Base-by-base conservation (phyloP, 1,140 invertebrate genomes). In the Saxidomus purpurata region DNA sequence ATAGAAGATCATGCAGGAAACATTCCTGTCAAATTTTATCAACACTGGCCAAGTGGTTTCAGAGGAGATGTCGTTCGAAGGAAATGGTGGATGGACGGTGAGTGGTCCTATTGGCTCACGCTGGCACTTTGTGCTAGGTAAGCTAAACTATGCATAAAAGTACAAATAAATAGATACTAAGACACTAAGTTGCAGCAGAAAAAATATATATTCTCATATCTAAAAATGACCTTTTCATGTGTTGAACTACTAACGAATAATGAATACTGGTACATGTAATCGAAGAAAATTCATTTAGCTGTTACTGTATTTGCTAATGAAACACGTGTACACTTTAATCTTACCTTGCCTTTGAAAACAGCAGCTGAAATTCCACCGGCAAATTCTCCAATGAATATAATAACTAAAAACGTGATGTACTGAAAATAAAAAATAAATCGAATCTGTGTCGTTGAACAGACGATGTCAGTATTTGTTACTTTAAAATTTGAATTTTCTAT, bases 281-380 rank as follows among this genome's bases (percentile, higher is more conserved):
- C 19, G 19, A 19, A n/a, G n/a, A 2, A 38, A 11, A 77, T 38
- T 19, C 15, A 40, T 17, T 28, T 34, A 13, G 0, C 52, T 19
- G 13, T n/a, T 38, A 15, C 15, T 19, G 34, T 15, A 59, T n/a
- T 38, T 47, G 13, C 61, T 34, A 34, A 6, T 43, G 6, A 43
- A 86, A 76, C 6, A 15, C 0, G 25, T 69, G 22, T 52, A 59
- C 59, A 52, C 25, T 13, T 67, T 40, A 28, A 22, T 77, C 96
- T 96, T 95, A 97, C 97, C 92, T 97, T 97, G 87, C 96, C 96
- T 96, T 97, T 97, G 92, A 97, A 97, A 69, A 97, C 97, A 55
- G 97, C 97, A 22, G 97, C 97, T 13, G 98, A 97, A 13, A 97
- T 97, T 0, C 98, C 97, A 0, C 98, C 98, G 0, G 97, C 95